phyloP scores from a whole-genome alignment of 2,888 invertebrate genomes.

The Drosophila paucipuncta region DNA sequence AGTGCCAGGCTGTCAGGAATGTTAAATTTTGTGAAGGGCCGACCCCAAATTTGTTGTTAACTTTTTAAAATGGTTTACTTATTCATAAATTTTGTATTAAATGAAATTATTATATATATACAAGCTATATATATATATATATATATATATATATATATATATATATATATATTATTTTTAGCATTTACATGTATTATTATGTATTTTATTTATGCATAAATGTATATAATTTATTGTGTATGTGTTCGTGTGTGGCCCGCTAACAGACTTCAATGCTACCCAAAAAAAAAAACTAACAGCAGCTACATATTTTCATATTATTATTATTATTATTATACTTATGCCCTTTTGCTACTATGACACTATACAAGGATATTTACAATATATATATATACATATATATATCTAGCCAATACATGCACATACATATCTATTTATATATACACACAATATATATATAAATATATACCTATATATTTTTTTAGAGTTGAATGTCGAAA shows the following conservation, averaged over 20 bases:
- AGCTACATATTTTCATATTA: constrained; percentile 26
- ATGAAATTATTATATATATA: constrained; percentile 61
- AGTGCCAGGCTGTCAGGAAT: constrained; percentile 75
- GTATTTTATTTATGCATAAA: constrained; percentile 68
- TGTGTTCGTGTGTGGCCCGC: constrained; percentile 51
- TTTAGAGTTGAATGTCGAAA: constrained; percentile 55
- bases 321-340: constrained; percentile 30
- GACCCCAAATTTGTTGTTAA: constrained; percentile 68
- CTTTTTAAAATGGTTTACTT: constrained; percentile 74
- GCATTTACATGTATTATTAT: constrained; percentile 61
- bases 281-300: constrained; percentile 25
- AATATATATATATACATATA: constrained; percentile 41
- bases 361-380: constrained; percentile 55
- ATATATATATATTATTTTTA: constrained; percentile 61
- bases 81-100: constrained; percentile 69
- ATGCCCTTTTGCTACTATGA: constrained; percentile 59
- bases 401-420: constrained; percentile 47
- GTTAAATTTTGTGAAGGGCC: constrained; percentile 57
- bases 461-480: constrained; percentile 39
- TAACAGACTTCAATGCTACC: constrained; percentile 42
- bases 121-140: background rate
- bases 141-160: constrained; percentile 38
- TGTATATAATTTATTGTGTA: constrained; percentile 63
- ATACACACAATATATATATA: constrained; percentile 20
- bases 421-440: constrained; percentile 45